Evolutionary conservation across 2,113 vertebrate genomes (phyloP).

Genomic region (Mirounga angustirostris): DNA sequence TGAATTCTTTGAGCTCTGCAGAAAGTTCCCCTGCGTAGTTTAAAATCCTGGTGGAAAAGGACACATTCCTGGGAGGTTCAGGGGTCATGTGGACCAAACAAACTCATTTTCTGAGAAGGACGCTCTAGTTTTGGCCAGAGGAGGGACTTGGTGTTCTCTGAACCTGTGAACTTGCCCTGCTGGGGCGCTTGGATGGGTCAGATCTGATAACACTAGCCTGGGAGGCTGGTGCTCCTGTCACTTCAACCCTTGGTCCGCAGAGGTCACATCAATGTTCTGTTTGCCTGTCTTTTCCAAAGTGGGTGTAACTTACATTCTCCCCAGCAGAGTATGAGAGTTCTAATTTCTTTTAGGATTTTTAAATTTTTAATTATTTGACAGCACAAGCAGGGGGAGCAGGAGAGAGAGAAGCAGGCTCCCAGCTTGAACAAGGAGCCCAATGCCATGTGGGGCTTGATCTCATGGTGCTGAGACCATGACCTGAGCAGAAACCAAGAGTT

Average conservation of each 20-base stretch:
- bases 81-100: not conserved
- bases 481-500: not conserved
- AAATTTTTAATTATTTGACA: not conserved
- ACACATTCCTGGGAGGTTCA: not conserved
- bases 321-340: not conserved
- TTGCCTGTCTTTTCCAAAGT: not conserved
- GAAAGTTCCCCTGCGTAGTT: not conserved
- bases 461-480: not conserved
- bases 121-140: not conserved
- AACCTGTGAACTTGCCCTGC: not conserved
- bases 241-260: not conserved
- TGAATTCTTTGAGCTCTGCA: not conserved
- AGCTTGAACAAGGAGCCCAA: not conserved
- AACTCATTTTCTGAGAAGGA: not conserved
- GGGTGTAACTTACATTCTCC: not conserved
- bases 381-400: not conserved
- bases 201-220: not conserved
- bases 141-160: too few species aligned
- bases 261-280: not conserved
- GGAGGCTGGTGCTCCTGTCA: not conserved
- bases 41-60: not conserved
- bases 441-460: not conserved
- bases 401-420: not conserved
- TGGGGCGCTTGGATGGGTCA: not conserved
- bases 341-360: not conserved